Conservation (phyloP, 2,797 vertebrate genomes). For the Spinibarbus caldwelli region DNA sequence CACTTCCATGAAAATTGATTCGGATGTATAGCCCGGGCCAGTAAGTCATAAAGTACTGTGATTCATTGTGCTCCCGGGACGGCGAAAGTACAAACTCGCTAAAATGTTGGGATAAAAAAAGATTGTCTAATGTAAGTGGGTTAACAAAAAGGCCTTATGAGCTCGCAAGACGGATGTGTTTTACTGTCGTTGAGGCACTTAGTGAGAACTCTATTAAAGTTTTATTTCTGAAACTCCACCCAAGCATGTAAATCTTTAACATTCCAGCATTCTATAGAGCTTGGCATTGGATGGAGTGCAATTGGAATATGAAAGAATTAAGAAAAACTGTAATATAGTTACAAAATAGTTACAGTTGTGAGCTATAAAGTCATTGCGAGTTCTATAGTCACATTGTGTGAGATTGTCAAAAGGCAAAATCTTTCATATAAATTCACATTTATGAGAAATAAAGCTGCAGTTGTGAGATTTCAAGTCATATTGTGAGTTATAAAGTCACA, state of each 20-base stretch:
- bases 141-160: slow-evolving; percentile 53
- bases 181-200: slow-evolving; percentile 51
- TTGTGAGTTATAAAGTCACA: background rate
- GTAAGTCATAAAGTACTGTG: slow-evolving; percentile 49
- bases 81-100: slow-evolving; percentile 45
- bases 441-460: background rate
- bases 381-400: background rate
- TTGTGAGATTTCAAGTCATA: background rate
- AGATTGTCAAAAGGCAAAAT: background rate
- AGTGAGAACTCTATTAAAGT: slow-evolving; percentile 57
- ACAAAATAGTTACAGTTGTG: background rate
- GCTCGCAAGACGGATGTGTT: slow-evolving; percentile 33
- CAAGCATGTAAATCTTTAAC: slow-evolving; percentile 56
- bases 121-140: slow-evolving; percentile 55
- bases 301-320: background rate
- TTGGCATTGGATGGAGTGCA: background rate
- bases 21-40: slow-evolving; percentile 46
- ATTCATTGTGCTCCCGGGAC: slow-evolving; percentile 43
- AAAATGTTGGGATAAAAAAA: slow-evolving; percentile 52
- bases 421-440: background rate
- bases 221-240: slow-evolving; percentile 53
- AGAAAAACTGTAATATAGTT: background rate
- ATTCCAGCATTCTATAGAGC: slow-evolving; percentile 34
- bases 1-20: slow-evolving; percentile 52
- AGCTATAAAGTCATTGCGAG: background rate